These are phyloP conservation scores for Gambusia yucatana DNA, from an alignment of 2,797 vertebrate genomes.

Conservation along the genomic window DNA sequence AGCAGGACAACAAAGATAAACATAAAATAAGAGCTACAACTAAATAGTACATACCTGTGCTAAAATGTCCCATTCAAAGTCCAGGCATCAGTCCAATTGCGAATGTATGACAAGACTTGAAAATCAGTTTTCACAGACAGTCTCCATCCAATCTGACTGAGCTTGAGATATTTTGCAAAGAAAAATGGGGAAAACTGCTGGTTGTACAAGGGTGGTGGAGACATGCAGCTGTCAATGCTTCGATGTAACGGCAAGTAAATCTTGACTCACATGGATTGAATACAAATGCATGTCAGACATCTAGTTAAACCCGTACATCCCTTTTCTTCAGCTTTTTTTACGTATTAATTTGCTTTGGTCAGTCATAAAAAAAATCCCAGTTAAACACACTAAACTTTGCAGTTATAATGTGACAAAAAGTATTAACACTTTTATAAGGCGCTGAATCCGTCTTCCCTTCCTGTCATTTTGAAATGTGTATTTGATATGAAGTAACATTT, in stretches of 20 bases:
- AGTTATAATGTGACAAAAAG: background rate
- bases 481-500: background rate
- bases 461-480: constrained; percentile 1
- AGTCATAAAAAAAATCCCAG: background rate
- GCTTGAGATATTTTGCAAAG: background rate
- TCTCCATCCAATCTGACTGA: background rate
- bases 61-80: background rate
- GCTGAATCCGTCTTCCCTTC: background rate
- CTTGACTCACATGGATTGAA: background rate
- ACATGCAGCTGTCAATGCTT: background rate
- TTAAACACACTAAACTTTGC: background rate
- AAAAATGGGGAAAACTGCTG: background rate
- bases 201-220: background rate
- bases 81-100: background rate
- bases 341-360: background rate
- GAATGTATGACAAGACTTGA: background rate
- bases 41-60: background rate
- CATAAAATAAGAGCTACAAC: background rate
- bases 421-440: background rate
- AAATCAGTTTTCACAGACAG: background rate
- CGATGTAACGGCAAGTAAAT: background rate
- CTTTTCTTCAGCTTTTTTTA: background rate
- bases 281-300: background rate
- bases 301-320: background rate
- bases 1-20: background rate